Percentiles rank a stretch among this genome's conserved stretches.
These are phyloP conservation scores for Xyrichtys novacula DNA, from an alignment of 2,797 vertebrate species.

Conservation along the genomic window DNA sequence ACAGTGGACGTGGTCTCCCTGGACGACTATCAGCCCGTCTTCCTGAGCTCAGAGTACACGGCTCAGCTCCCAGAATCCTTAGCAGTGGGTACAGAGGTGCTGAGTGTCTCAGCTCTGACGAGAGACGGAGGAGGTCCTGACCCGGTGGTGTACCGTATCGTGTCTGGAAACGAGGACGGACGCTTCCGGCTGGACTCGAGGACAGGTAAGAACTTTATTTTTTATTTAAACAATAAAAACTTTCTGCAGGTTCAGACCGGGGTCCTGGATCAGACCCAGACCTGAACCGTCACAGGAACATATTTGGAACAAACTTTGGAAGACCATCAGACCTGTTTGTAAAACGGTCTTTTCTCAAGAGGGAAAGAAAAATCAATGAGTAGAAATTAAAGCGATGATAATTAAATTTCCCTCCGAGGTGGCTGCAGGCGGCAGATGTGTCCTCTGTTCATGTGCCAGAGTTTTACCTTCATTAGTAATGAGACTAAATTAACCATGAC, in stretches of 20 bases:
- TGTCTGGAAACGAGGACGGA: conserved; percentile 90
- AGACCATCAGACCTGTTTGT: no score
- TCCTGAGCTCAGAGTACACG: conserved; percentile 88
- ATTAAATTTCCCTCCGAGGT: background rate
- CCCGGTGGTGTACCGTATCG: conserved; percentile 86
- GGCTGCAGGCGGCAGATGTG: background rate
- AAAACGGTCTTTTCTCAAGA: no score
- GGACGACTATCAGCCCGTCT: conserved; percentile 92
- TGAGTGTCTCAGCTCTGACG: conserved; percentile 87
- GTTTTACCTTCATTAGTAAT: background rate
- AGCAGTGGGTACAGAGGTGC: conserved; percentile 86
- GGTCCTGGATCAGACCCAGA: no score
- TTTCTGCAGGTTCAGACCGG: no score
- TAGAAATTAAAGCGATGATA: background rate
- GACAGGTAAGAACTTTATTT: conserved; percentile 84
- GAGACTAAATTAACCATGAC: conserved; percentile 8
- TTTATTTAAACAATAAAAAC: no score
- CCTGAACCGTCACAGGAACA: no score
- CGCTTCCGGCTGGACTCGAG: conserved; percentile 88
- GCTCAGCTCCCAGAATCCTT: conserved; percentile 89
- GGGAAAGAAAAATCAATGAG: background rate
- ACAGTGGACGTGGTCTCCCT: conserved; percentile 92
- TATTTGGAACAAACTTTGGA: no score
- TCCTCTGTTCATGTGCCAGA: background rate
- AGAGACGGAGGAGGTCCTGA: conserved; percentile 82